These are phyloP conservation scores for Chionoecetes opilio DNA, from an alignment of 1,140 invertebrate species.

Conservation along the genomic window DNA sequence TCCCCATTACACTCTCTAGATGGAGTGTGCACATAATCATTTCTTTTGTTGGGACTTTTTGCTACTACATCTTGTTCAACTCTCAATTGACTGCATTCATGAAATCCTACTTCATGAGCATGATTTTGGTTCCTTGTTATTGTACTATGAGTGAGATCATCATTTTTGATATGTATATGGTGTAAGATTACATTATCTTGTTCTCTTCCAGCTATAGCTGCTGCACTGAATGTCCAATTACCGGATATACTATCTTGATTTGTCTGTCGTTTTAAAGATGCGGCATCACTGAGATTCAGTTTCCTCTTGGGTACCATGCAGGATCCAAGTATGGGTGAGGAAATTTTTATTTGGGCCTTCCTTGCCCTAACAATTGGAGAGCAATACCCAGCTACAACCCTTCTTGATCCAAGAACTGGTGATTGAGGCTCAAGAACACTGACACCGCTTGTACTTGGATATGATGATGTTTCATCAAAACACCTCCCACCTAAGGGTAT, in stretches of 20 bases:
- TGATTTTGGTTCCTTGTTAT: neutral
- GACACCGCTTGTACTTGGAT: neutral
- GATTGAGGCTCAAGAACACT: neutral
- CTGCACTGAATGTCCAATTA: neutral
- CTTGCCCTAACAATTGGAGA: neutral
- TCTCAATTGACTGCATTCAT: neutral
- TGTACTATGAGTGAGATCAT: neutral
- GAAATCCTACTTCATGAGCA: neutral
- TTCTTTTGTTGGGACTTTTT: neutral
- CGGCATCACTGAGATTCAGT: neutral
- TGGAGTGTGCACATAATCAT: neutral
- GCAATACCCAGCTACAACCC: neutral
- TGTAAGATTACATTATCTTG: neutral
- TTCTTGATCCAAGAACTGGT: conserved; percentile 4
- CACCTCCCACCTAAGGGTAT: neutral
- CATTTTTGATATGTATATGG: neutral
- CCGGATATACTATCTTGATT: neutral
- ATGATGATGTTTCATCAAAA: neutral
- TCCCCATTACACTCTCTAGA: neutral
- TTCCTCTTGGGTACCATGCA: neutral
- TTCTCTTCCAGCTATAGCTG: neutral
- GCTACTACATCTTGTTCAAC: neutral
- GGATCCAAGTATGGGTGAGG: neutral
- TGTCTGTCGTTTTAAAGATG: neutral
- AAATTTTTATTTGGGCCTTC: neutral